These are phyloP conservation scores for Stegostoma tigrinum DNA, from an alignment of 2,113 vertebrate genomes.

Conservation along the genomic window DNA sequence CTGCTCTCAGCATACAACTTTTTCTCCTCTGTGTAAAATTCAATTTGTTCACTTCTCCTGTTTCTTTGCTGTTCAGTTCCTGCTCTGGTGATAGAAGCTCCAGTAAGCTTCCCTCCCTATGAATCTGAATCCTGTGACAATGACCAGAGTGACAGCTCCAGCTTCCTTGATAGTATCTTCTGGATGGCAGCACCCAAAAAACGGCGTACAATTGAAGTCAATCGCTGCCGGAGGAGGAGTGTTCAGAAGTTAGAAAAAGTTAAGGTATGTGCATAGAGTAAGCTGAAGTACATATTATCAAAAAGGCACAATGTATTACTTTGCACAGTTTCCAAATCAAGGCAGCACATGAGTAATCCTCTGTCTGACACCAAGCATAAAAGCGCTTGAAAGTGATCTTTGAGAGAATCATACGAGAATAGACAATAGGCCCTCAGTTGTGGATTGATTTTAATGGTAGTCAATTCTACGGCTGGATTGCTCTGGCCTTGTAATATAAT, in stretches of 20 bases:
- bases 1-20: neutral
- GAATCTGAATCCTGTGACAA: neutral
- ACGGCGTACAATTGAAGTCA: constrained; percentile 82
- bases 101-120: constrained; percentile 48
- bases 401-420: neutral
- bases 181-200: constrained; percentile 96
- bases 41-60: neutral
- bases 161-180: constrained; percentile 61
- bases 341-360: neutral
- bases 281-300: neutral
- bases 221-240: constrained; percentile 76
- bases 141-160: constrained; percentile 24
- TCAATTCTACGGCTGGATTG: neutral
- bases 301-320: neutral
- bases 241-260: constrained; percentile 66
- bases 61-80: constrained; percentile 53
- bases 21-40: neutral
- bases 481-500: neutral
- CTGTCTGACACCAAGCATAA: neutral
- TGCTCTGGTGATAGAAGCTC: constrained; percentile 61
- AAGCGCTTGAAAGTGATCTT: neutral
- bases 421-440: neutral
- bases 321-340: neutral
- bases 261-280: constrained; percentile 60
- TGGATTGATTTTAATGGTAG: neutral